Evolutionary conservation across 2,888 invertebrate genomes (phyloP), one percentile per base, ranked within the genome.

Genomic region (Euspilapteryx auroguttella): DNA sequence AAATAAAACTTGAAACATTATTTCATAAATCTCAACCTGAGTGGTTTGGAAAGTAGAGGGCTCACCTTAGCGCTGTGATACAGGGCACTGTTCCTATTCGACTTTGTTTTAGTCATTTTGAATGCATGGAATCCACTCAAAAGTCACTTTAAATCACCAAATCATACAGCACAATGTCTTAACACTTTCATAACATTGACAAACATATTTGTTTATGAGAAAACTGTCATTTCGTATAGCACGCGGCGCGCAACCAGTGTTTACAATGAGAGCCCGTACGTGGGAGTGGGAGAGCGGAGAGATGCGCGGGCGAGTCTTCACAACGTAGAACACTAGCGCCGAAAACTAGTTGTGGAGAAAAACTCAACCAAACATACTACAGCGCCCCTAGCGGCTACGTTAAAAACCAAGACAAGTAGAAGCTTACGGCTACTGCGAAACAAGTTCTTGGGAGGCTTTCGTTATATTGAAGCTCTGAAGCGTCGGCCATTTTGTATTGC

Each of bases 31-130:
- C n/a, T n/a, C n/a, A n/a, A n/a, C n/a, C n/a, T n/a, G n/a, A n/a
- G n/a, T n/a, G n/a, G n/a, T n/a, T n/a, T n/a, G n/a, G n/a, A n/a
- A n/a, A n/a, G n/a, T n/a, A n/a, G n/a, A 39, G 44, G 47, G 47
- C 71, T 75, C 55, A 87, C 87, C 86, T 87, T 87, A 30, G 86
- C 84, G 49, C 86, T 82, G 64, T 87, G 87, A 58, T 81, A 86
- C 33, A 87, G 78, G 39, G 87, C 86, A 49, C 78, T 80, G 36
- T 73, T 77, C 47, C 75, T 53, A 31, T 71, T 76, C 41, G 56
- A 53, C 53, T 80, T 82, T 33, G 79, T 76, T 56, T 82, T 82
- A 42, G 80, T 80, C 80, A 81, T 81, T 37, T 39, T 54, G 17
- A 6, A 6, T 8, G 5, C 17, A 17, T 17, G 17, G 8, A n/a